Base-by-base conservation (phyloP, 2,888 invertebrate species). In the Caenorhabditis uteleia region DNA sequence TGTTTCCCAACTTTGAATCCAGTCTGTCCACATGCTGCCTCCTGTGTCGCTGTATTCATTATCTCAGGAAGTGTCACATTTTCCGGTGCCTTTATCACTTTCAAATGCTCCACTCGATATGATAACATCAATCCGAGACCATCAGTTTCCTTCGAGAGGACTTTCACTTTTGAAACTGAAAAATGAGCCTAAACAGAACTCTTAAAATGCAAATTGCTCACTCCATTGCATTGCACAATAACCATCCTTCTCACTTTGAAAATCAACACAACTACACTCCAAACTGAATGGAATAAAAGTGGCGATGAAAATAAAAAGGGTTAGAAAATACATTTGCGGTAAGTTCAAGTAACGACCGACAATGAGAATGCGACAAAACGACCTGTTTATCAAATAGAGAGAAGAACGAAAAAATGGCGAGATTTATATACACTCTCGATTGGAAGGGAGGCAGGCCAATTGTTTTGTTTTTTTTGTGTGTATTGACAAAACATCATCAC, bases 161-260 rank as follows among this genome's bases (percentile, higher is more conserved):
- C 46, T 51, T 62, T 56, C 47, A 51, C 56, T 47, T 62, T 62
- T 31, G 61, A 62, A 50, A 62, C 61, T 62, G 36, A 3, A 55
- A 51, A 42, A 14, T n/a, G n/a, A n/a, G n/a, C n/a, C n/a, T n/a
- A n/a, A 20, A 3, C 3, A 7, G 14, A 14, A 14, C 33, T 43
- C 26, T 16, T 43, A 10, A 16, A 10, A 14, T 16, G 27, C 10
- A n/a, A 40, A 23, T 3, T 42, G 48, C 60, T 54, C 36, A 62
- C 61, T 56, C 61, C 61, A 62, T n/a, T 50, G 18, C 4, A 56
- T 51, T 31, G 61, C 42, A 38, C 61, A 62, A 47, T 56, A 62
- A 18, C 61, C 61, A 3, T 62, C 61, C n/a, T 47, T 62, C 25
- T 56, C 61, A 1, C 34, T 38, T 21, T 12, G 23, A 12, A 62